Conservation (phyloP, 2,888 invertebrate genomes). For the Oegoconia quadripuncta region DNA sequence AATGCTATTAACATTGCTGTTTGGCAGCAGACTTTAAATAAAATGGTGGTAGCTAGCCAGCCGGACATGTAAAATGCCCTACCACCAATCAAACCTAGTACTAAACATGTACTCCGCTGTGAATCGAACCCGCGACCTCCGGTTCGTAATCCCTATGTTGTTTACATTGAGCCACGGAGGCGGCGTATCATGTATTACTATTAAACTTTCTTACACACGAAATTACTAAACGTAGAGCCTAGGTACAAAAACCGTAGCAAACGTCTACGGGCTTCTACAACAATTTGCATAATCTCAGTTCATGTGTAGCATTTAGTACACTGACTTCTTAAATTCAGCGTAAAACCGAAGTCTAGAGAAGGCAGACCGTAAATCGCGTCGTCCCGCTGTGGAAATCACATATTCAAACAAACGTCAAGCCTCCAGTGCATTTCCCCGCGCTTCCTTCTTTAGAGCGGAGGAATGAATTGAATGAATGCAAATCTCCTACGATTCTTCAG, state of each 20-base stretch:
- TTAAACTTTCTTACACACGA: too few species aligned
- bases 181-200: too few species aligned
- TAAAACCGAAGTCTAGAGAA: too few species aligned
- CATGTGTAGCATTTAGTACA: slow-evolving; percentile 7
- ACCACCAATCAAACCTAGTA: too few species aligned
- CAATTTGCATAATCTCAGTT: background rate
- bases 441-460: slow-evolving; percentile 28
- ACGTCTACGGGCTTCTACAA: background rate
- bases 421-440: slow-evolving; percentile 39
- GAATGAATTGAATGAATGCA: slow-evolving; percentile 49
- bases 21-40: too few species aligned
- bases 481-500: slow-evolving; percentile 41
- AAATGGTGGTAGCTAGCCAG: too few species aligned
- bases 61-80: too few species aligned
- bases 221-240: background rate
- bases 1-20: too few species aligned
- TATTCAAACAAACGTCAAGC: slow-evolving; percentile 60
- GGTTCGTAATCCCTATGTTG: too few species aligned
- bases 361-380: slow-evolving; percentile 33
- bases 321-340: slow-evolving; percentile 17
- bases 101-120: too few species aligned
- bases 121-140: too few species aligned
- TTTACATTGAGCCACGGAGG: too few species aligned
- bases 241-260: slow-evolving; percentile 11
- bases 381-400: slow-evolving; percentile 49